Base-by-base conservation (phyloP, 1,140 invertebrate genomes). In the Monomorium pharaonis region DNA sequence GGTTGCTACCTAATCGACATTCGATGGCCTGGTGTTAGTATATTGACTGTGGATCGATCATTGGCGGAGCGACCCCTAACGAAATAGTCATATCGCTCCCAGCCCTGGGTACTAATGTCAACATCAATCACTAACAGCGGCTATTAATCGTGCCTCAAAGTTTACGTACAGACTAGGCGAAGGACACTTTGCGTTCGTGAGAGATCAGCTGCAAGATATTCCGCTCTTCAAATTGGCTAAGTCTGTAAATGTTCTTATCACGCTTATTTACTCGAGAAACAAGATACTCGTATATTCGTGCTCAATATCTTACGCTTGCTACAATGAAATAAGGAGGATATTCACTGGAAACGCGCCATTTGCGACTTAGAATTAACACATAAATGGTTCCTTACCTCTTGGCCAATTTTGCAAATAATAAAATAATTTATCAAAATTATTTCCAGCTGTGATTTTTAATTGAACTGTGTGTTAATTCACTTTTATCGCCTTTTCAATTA, bases 61-160 rank as follows among this genome's bases (percentile, higher is more conserved):
- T 84, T 84, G 56, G 44, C 14, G 42, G 1, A 76, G 70, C 56
- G 27, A 30, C 24, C 51, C 51, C 37, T 60, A 83, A 47, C 69
- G 65, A 83, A 83, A 83, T 83, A 83, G 72, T 84, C 74, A 84
- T 75, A 84, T 77, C 56, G n/a, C 56, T 62, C 30, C 24, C 56
- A 44, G 24, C 44, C 12, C 51, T 44, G 67, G 67, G 14, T 83
- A 72, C 51, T 83, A 83, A 83, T 72, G 78, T 83, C 78, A 83
- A 74, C 78, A 83, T 83, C 78, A 74, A 83, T 83, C 67, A 83
- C 78, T 74, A 83, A 83, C 51, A 83, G 67, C n/a, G 33, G 42
- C 54, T 72, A 58, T 83, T 83, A 83, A 83, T 83, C 67, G 49
- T 58, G 27, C 37, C 24, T 30, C 51, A 58, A 44, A 42, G 51